Evolutionary conservation across 2,797 vertebrate genomes (phyloP).

Genomic region (Harpagifer antarcticus): DNA sequence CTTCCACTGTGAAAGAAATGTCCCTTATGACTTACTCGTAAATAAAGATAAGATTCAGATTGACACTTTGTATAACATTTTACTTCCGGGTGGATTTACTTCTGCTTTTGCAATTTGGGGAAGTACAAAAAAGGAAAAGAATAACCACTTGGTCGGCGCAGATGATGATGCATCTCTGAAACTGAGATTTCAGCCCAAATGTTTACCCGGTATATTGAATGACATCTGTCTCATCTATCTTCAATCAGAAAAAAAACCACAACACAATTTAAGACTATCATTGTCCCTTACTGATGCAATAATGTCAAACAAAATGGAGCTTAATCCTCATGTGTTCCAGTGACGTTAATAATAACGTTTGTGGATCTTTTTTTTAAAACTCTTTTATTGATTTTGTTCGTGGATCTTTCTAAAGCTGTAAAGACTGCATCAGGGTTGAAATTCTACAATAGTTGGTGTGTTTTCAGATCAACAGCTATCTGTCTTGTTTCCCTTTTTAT

Average conservation of each 20-base stretch:
- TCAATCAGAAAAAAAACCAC: neutral
- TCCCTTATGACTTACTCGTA: neutral
- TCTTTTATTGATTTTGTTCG: no score
- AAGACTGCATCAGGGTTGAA: neutral
- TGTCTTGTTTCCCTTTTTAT: conserved; percentile 7
- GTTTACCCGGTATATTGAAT: neutral
- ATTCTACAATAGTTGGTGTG: neutral
- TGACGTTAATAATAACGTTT: neutral
- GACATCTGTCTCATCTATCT: neutral
- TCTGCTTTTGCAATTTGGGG: conserved; percentile 4
- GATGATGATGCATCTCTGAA: neutral
- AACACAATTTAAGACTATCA: neutral
- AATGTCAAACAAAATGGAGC: neutral
- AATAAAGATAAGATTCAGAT: neutral
- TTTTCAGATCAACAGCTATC: neutral
- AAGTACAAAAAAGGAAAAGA: neutral
- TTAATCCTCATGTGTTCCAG: neutral
- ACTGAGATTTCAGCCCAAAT: neutral
- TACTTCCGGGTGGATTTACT: conserved; percentile 2
- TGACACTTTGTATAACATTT: neutral
- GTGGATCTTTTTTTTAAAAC: neutral
- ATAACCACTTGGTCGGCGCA: neutral
- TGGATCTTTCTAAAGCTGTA: neutral
- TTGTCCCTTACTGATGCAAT: neutral
- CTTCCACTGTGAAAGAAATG: neutral